Evolutionary conservation across 2,888 invertebrate species (phyloP).

Genomic region (Dasypogon diadema): DNA sequence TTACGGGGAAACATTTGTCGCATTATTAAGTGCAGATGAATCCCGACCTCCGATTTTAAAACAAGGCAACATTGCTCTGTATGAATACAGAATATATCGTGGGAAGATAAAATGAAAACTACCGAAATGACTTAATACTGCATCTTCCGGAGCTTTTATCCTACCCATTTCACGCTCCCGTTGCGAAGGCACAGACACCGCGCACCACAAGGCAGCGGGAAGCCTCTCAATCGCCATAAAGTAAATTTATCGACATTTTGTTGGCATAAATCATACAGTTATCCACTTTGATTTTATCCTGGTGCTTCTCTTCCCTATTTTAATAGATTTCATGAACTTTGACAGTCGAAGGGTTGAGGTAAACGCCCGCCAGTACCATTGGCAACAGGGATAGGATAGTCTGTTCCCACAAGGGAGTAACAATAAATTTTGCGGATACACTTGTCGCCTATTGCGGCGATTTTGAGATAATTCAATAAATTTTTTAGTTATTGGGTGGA

Average conservation of each 20-base stretch:
- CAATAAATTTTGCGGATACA: conserved; percentile 40
- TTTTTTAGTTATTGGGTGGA: neutral
- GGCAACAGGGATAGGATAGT: neutral
- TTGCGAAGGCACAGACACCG: no score
- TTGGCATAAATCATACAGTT: conserved; percentile 57
- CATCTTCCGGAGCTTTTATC: no score
- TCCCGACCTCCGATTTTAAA: no score
- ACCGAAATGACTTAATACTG: no score
- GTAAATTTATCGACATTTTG: conserved; percentile 55
- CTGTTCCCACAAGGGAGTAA: conserved; percentile 9
- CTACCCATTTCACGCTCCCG: no score
- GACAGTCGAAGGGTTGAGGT: conserved; percentile 21
- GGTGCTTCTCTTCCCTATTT: conserved; percentile 2
- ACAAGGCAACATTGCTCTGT: no score
- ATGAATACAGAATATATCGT: no score
- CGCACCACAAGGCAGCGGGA: neutral
- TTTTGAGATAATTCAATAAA: conserved; percentile 43
- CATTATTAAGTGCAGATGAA: no score
- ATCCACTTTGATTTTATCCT: conserved; percentile 56
- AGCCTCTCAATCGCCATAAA: conserved; percentile 56
- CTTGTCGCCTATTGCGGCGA: conserved; percentile 20
- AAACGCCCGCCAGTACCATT: neutral
- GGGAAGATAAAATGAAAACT: no score
- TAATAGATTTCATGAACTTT: conserved; percentile 47
- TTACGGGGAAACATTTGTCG: no score